Base-by-base conservation (phyloP, 1,140 invertebrate species). In the Uloborus diversus region DNA sequence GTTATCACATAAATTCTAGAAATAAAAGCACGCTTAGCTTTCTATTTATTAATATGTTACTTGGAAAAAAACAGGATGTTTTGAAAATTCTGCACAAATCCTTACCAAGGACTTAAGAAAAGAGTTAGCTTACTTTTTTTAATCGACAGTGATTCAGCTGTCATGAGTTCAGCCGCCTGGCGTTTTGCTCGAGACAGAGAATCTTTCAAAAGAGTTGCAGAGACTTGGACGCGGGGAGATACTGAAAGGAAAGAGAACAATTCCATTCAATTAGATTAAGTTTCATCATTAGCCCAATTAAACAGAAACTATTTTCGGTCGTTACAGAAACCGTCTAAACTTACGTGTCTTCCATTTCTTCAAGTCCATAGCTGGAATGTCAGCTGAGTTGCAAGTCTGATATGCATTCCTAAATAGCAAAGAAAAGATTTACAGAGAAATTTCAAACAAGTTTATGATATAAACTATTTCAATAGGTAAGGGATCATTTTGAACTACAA, bases 361-460 rank as follows among this genome's bases (percentile, higher is more conserved):
- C 35, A 86, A 81, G 82, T 89, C 85, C 59, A 89, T 84, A 7
- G 84, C 82, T 20, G 82, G 82, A 47, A 85, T 86, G 20, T 79
- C 71, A 33, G 86, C 85, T 27, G 85, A 83, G 23, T 90, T 89
- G 85, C 94, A 96, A 51, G 91, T 90, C 82, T 96, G 91, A 7
- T 90, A 90, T 5, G 92, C 92, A 84, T 96, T 96, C 37, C 65
- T 81, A n/a, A 51, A 53, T 59, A 9, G 32, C 17, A 56, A 14
- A n/a, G n/a, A n/a, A n/a, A n/a, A n/a, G n/a, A n/a, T n/a, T n/a
- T n/a, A n/a, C n/a, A n/a, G n/a, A n/a, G n/a, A n/a, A n/a, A n/a
- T n/a, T n/a, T n/a, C n/a, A n/a, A n/a, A n/a, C n/a, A n/a, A n/a
- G n/a, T n/a, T n/a, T n/a, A n/a, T n/a, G n/a, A n/a, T n/a, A n/a